Base-by-base conservation (phyloP, 2,113 vertebrate genomes). In the Nycticorax nycticorax region DNA sequence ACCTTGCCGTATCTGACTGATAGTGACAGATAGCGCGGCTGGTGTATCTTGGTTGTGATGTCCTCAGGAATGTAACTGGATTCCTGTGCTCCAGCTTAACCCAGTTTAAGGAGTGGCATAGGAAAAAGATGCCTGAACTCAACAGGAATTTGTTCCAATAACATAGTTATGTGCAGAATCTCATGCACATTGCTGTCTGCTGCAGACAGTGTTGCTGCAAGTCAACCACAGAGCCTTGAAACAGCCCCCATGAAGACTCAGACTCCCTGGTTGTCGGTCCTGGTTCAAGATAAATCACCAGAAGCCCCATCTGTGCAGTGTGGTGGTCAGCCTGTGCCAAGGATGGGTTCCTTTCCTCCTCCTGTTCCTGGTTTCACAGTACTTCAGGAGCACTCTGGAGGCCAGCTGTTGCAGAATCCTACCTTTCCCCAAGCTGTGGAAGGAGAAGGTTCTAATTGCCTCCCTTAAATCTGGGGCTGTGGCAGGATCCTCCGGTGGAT, bases 371-470 rank as follows among this genome's bases (percentile, higher is more conserved):
- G 18, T 85, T 59, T 72, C n/a, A 5, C 19, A 16, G 12, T 45
- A 16, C n/a, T 68, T 63, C 33, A 66, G 74, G 77, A 66, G 4
- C 48, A 3, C 27, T 88, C 41, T 75, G 50, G 71, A 66, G 59
- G 64, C 33, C 33, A 45, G 32, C 32, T 0, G 3, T 21, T 0
- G 0, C 41, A 66, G 72, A 76, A 32, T 23, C 35, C 24, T 28
- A 3, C 55, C 41, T 73, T 62, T 60, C 45, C 50, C 59, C 63
- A 47, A 26, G 87, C 35, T 4, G 5, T 8, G 24, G 39, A 30
- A 86, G 71, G 60, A 77, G 84, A 33, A 76, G 37, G 55, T 80
- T 94, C 66, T 53, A 66, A 2, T 27, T 69, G 27, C 19, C n/a
- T 84, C 33, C n/a, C 62, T 91, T 80, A 69, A 68, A 57, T 73